Percentiles rank a stretch among this genome's conserved stretches.
Conservation (phyloP, 1,140 invertebrate genomes). For the Lepeophtheirus salmonis region DNA sequence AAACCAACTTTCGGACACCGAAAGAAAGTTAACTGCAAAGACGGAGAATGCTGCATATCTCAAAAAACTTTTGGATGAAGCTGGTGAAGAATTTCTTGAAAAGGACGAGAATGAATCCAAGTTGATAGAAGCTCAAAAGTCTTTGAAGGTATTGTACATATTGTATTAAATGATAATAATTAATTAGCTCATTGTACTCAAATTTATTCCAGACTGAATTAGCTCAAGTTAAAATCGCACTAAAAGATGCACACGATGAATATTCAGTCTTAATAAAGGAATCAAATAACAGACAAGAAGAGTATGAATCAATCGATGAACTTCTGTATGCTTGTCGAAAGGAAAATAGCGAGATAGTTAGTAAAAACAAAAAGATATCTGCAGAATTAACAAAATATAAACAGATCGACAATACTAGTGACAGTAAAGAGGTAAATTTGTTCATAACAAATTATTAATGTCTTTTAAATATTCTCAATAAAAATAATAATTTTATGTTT, state of each 20-base stretch:
- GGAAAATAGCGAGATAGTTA: too few relatives aligned
- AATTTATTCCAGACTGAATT: background rate
- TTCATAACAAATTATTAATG: background rate
- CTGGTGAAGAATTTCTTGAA: slow-evolving; percentile 1
- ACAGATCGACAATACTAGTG: background rate
- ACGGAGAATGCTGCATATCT: background rate
- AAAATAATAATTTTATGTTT: too few relatives aligned
- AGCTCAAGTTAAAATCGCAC: background rate
- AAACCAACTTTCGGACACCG: background rate
- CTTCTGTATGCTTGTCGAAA: too few relatives aligned
- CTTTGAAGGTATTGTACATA: background rate
- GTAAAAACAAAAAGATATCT: too few relatives aligned
- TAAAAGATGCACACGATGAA: background rate
- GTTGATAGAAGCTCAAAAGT: background rate
- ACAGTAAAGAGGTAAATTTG: background rate
- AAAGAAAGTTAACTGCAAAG: background rate
- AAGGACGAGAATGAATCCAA: background rate
- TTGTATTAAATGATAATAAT: background rate
- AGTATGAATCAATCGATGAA: too few relatives aligned
- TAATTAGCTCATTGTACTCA: background rate
- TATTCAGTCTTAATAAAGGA: background rate
- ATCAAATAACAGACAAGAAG: background rate
- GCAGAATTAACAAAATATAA: too few relatives aligned
- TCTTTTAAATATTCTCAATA: background rate
- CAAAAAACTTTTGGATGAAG: slow-evolving; percentile 3